These are phyloP conservation scores for Equus przewalskii DNA, from an alignment of 2,113 vertebrate genomes.

Conservation along the genomic window DNA sequence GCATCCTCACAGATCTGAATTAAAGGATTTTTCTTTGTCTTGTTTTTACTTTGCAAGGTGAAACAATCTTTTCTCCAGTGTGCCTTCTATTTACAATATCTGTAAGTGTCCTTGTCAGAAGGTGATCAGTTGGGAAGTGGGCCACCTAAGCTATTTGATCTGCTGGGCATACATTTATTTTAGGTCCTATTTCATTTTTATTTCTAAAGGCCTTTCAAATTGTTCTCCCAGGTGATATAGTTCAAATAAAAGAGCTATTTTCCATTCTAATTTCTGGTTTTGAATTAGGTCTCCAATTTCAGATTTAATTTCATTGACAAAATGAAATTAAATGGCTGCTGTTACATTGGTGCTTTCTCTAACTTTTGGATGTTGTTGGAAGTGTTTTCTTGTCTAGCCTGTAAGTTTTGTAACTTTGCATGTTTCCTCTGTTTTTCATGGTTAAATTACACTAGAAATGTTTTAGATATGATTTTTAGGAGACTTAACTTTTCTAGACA, in stretches of 20 bases:
- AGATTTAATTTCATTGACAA: constrained; percentile 18
- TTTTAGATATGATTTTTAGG: not conserved
- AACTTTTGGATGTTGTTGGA: not conserved
- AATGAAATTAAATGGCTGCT: not conserved
- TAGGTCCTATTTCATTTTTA: not conserved
- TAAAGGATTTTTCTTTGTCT: not conserved
- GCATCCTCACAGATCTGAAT: not conserved
- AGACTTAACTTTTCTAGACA: not conserved
- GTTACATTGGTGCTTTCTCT: not conserved
- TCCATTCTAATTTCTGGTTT: not conserved
- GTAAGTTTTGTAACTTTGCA: not conserved
- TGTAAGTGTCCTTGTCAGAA: not conserved
- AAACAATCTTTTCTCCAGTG: not conserved
- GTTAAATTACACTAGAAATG: not conserved
- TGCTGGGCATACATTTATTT: not conserved
- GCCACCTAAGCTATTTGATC: not conserved
- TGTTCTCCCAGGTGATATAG: not conserved
- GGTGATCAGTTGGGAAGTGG: not conserved
- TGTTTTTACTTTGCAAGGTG: not conserved
- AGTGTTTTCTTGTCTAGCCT: not conserved
- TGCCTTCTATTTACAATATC: not conserved
- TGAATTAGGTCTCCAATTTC: not conserved
- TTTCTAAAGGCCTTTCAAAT: not conserved
- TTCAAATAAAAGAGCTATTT: not conserved
- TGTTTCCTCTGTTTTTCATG: not conserved